phyloP scores from a whole-genome alignment of 2,113 vertebrate species.

The Butorides virescens region DNA sequence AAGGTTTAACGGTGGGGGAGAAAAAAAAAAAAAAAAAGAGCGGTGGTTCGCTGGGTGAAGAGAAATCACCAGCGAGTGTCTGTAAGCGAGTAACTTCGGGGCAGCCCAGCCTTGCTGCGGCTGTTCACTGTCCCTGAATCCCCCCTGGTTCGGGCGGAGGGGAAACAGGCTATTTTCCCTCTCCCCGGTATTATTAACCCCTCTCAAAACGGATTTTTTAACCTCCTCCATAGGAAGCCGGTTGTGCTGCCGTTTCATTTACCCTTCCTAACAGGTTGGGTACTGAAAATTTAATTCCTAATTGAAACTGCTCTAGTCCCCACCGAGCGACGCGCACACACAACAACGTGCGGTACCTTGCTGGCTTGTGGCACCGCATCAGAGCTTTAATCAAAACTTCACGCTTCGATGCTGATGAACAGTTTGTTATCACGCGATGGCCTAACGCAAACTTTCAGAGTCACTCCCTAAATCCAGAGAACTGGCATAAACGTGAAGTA shows the following conservation, averaged over 20 bases:
- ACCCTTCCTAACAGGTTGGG: background rate
- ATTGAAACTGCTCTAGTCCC: background rate
- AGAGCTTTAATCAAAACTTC: conserved; percentile 8
- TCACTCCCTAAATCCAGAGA: background rate
- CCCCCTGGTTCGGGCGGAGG: background rate
- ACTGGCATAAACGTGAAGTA: background rate
- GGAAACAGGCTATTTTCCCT: background rate
- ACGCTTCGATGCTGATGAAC: background rate
- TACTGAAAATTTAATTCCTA: background rate
- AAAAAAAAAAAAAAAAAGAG: background rate
- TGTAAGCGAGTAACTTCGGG: background rate
- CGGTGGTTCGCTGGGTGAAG: background rate
- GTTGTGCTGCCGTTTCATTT: background rate
- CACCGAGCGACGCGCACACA: background rate
- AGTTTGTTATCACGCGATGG: background rate
- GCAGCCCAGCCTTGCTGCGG: background rate
- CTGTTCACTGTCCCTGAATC: background rate
- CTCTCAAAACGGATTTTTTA: background rate
- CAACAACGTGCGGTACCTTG: background rate
- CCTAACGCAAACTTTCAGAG: background rate
- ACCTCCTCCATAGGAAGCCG: background rate
- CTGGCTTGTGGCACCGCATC: background rate
- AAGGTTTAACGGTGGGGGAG: fast-evolving
- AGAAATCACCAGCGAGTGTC: background rate
- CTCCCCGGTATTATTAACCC: background rate